phyloP scores from a whole-genome alignment of 2,113 vertebrate genomes.

The Epinephelus cyanopodus region DNA sequence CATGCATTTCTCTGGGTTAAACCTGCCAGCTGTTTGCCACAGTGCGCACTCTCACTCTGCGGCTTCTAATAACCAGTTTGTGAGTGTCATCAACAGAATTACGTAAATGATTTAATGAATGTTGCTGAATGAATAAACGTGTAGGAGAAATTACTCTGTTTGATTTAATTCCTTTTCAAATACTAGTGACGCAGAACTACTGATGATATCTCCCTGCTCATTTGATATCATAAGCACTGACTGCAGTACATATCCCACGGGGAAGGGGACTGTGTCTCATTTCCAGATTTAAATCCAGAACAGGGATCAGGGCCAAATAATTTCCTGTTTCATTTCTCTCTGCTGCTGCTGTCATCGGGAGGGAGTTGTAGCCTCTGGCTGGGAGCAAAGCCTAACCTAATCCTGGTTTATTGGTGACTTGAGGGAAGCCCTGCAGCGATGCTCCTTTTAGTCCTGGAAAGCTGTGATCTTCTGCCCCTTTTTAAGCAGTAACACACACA shows the following conservation, averaged over 20 bases:
- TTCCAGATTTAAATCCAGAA: conserved; percentile 46
- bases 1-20: conserved; percentile 28
- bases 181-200: background rate
- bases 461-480: conserved; percentile 52
- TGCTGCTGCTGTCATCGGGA: conserved; percentile 44
- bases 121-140: background rate
- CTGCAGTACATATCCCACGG: conserved; percentile 8
- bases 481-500: conserved; percentile 3
- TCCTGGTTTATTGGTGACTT: conserved; percentile 48
- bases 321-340: conserved; percentile 56
- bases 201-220: background rate
- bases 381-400: conserved; percentile 42
- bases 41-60: background rate
- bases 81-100: background rate
- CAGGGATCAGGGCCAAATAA: conserved; percentile 39
- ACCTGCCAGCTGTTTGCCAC: conserved; percentile 50
- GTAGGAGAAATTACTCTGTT: background rate
- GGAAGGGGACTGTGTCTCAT: conserved; percentile 34
- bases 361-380: conserved; percentile 37
- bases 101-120: background rate
- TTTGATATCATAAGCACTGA: conserved; percentile 6
- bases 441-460: conserved; percentile 51
- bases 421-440: conserved; percentile 41
- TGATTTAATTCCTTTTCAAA: background rate
- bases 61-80: background rate